A percentile compares a stretch with the other conserved stretches of the same genome.
These are phyloP conservation scores for Tupaia tana DNA, from an alignment of 2,113 vertebrate genomes.

Conservation along the genomic window DNA sequence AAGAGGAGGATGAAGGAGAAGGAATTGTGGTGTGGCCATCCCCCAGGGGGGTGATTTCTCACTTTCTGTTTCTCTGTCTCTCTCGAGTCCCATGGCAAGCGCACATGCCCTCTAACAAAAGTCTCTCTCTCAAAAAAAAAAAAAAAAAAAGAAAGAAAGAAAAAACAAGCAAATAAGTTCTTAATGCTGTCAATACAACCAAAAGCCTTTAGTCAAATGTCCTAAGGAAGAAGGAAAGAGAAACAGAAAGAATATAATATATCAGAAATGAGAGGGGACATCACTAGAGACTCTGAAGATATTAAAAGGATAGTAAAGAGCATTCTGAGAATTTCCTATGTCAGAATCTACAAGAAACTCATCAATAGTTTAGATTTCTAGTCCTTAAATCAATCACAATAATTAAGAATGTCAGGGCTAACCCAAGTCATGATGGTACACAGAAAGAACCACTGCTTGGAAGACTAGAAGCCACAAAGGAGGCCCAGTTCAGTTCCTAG, in stretches of 20 bases:
- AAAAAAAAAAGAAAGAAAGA: neutral
- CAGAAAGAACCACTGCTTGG: too few species aligned
- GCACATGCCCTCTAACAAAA: too few species aligned
- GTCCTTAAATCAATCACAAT: fast-evolving
- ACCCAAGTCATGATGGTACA: too few species aligned
- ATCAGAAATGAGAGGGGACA: neutral
- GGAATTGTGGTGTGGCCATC: too few species aligned
- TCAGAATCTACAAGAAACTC: neutral
- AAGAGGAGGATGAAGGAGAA: too few species aligned
- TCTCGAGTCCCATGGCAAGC: too few species aligned
- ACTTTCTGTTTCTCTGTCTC: too few species aligned
- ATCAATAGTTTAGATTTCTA: neutral
- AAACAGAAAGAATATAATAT: neutral
- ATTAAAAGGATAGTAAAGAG: neutral
- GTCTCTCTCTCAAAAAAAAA: neutral
- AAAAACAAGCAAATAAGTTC: neutral
- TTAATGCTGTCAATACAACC: neutral
- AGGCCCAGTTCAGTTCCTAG: too few species aligned
- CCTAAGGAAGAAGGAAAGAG: neutral
- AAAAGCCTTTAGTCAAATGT: neutral
- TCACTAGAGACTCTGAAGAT: neutral
- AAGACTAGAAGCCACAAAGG: too few species aligned
- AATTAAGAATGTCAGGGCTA: neutral
- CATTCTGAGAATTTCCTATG: neutral
- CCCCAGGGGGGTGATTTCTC: too few species aligned